A percentile compares a stretch with the other conserved stretches of the same genome.
Conservation (phyloP, 1,140 invertebrate species). For the Ceratosolen solmsi region DNA sequence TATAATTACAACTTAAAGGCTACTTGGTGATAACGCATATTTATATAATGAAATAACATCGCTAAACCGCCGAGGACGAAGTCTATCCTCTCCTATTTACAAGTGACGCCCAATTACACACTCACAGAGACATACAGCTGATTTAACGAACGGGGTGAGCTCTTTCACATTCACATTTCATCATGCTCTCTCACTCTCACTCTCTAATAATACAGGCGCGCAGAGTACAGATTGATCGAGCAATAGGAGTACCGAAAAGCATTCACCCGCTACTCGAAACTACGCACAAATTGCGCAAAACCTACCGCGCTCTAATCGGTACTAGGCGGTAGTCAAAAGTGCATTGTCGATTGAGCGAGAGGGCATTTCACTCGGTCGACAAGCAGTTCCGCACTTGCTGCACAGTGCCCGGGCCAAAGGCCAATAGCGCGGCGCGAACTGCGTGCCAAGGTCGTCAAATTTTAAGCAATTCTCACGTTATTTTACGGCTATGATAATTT, state of each 20-base stretch:
- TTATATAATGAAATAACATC: conserved; percentile 37
- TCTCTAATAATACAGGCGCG: no score
- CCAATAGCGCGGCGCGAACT: no score
- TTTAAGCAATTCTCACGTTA: no score
- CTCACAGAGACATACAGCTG: conserved; percentile 34
- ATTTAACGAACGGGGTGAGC: conserved; percentile 11
- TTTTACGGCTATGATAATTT: no score
- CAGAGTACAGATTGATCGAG: conserved; percentile 7
- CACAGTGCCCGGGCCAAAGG: no score
- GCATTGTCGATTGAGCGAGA: conserved; percentile 39
- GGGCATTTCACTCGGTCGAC: conserved; percentile 38
- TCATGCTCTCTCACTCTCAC: no score
- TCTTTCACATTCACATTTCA: neutral
- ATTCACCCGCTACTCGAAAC: no score
- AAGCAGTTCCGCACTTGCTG: no score
- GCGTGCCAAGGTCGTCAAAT: no score
- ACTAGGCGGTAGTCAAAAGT: neutral
- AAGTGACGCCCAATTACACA: conserved; percentile 28
- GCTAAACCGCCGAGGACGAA: conserved; percentile 19
- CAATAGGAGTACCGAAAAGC: no score
- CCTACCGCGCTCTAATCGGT: neutral
- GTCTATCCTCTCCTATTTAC: conserved; percentile 44
- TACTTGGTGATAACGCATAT: conserved; percentile 29
- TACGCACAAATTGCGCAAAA: neutral
- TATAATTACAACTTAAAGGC: conserved; percentile 47